These are phyloP conservation scores for Catostomus latipinnis DNA, from an alignment of 2,797 vertebrate genomes.

Conservation along the genomic window DNA sequence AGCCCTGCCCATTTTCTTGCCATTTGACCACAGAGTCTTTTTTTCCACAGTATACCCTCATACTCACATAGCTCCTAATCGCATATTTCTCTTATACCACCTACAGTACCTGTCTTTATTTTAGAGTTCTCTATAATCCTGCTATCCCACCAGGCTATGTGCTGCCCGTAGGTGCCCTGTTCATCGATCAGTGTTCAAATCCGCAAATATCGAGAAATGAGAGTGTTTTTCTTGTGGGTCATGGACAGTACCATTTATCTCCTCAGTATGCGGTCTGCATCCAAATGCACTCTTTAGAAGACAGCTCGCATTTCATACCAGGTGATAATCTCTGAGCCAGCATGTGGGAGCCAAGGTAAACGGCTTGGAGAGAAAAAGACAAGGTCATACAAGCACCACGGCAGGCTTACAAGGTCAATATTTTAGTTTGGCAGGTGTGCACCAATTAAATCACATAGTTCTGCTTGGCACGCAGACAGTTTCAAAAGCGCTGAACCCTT, in stretches of 20 bases:
- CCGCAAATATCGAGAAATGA: slow-evolving; percentile 65
- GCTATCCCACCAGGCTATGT: background rate
- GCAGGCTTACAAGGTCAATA: slow-evolving; percentile 77
- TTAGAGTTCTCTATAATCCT: slow-evolving; percentile 39
- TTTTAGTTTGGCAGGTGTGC: slow-evolving; percentile 75
- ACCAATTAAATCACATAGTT: slow-evolving; percentile 76
- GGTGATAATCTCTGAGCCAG: slow-evolving; percentile 58
- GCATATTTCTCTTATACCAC: slow-evolving; percentile 6
- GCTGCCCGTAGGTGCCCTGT: slow-evolving; percentile 50
- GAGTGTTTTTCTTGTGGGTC: slow-evolving; percentile 68
- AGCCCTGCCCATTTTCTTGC: too few relatives aligned
- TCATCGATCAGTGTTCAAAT: slow-evolving; percentile 68
- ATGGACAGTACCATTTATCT: slow-evolving; percentile 71
- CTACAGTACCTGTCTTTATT: slow-evolving; percentile 19
- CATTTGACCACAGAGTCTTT: too few relatives aligned
- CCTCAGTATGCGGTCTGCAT: slow-evolving; percentile 65
- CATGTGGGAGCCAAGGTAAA: slow-evolving; percentile 53
- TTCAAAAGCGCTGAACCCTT: slow-evolving; percentile 56
- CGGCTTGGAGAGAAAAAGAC: slow-evolving; percentile 38
- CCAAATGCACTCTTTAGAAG: slow-evolving; percentile 63
- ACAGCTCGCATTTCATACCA: slow-evolving; percentile 52
- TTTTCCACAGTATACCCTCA: slow-evolving; percentile 32
- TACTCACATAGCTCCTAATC: background rate
- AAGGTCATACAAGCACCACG: slow-evolving; percentile 51
- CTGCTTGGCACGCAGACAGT: slow-evolving; percentile 52